Conservation (phyloP, 2,888 invertebrate species). For the Eupithecia centaureata region DNA sequence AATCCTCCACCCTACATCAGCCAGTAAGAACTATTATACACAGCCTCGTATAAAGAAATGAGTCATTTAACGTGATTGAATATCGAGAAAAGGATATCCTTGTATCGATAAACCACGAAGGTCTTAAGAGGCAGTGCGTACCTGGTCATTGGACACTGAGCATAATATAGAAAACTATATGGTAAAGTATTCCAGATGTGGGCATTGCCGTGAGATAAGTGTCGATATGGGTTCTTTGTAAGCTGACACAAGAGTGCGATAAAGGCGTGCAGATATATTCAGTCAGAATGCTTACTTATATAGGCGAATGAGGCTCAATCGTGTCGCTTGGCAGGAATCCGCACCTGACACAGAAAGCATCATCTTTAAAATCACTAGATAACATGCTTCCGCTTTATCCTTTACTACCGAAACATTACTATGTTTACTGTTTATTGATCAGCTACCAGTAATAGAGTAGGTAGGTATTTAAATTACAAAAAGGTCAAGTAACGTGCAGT, state of each 20-base stretch:
- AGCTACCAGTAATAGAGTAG: not conserved
- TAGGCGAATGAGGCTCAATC: conserved; percentile 81
- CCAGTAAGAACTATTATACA: not conserved
- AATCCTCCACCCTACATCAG: not conserved
- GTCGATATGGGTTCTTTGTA: conserved; percentile 12
- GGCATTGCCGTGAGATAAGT: conserved; percentile 23
- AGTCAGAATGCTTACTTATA: conserved; percentile 77
- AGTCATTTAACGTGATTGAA: not conserved
- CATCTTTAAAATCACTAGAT: conserved; percentile 41
- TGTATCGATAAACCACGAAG: not conserved
- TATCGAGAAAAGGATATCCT: not conserved
- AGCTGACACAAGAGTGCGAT: conserved; percentile 28
- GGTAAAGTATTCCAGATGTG: not conserved
- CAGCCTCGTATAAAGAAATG: not conserved
- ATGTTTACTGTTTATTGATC: conserved; percentile 4
- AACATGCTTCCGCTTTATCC: conserved; percentile 11
- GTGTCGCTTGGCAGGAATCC: conserved; percentile 81
- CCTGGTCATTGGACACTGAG: conserved; percentile 4
- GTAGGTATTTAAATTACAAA: not conserved
- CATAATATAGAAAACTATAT: conserved; percentile 14
- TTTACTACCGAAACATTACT: conserved; percentile 13
- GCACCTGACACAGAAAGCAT: conserved; percentile 78
- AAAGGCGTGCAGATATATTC: conserved; percentile 46
- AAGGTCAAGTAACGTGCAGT: conserved; percentile 22
- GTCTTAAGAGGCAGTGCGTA: not conserved